phyloP scores from a whole-genome alignment of 2,113 vertebrate genomes.

The Boulengeromyrus knoepffleri region DNA sequence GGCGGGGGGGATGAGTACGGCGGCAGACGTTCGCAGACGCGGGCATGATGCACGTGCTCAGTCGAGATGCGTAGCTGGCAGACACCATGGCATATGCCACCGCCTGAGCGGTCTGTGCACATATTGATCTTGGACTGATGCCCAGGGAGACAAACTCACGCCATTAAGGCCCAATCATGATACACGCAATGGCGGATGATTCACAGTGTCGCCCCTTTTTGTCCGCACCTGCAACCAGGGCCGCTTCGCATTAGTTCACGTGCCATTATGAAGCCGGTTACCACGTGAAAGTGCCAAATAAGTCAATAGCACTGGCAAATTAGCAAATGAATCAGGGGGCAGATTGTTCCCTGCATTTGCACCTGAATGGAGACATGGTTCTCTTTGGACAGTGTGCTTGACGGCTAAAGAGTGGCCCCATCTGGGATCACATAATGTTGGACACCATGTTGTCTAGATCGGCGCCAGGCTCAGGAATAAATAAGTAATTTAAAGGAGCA shows the following conservation, averaged over 20 bases:
- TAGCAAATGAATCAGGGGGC: neutral
- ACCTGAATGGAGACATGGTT: neutral
- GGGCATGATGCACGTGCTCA: neutral
- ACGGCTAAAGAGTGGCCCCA: neutral
- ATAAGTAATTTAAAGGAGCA: neutral
- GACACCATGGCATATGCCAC: neutral
- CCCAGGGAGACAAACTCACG: neutral
- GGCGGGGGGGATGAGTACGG: neutral
- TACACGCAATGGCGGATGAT: neutral
- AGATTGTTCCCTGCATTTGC: slow-evolving; percentile 12
- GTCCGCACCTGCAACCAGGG: neutral
- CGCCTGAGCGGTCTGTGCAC: neutral
- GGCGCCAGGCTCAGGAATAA: neutral
- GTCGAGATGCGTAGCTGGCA: neutral
- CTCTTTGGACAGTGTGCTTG: neutral
- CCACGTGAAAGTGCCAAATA: neutral
- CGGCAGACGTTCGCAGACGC: neutral
- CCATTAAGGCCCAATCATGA: neutral
- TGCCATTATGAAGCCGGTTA: neutral
- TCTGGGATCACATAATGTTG: neutral
- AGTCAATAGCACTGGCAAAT: slow-evolving; percentile 2
- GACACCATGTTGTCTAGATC: neutral
- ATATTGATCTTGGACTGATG: neutral
- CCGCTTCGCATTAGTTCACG: neutral
- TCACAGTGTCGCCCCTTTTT: neutral